phyloP scores from a whole-genome alignment of 1,140 invertebrate species.

The Tetragnatha versicolor region DNA sequence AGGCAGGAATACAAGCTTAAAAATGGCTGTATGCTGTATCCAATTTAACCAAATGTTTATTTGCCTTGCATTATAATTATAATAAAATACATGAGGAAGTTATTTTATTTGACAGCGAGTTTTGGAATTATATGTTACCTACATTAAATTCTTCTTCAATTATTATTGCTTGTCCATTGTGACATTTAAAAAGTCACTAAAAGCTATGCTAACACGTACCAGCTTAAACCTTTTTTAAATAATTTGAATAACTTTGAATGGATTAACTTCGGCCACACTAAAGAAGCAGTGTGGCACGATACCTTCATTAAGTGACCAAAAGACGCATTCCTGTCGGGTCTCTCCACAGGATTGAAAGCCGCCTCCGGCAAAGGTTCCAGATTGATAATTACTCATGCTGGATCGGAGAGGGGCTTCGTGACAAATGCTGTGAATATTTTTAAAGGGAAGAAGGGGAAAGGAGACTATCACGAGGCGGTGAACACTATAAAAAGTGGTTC shows the following conservation, averaged over 20 bases:
- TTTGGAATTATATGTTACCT: not conserved
- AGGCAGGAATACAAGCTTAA: not conserved
- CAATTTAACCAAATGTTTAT: not conserved
- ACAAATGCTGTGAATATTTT: not conserved
- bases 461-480: constrained; percentile 59
- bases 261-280: constrained; percentile 2
- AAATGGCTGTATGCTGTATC: not conserved
- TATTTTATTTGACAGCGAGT: not conserved
- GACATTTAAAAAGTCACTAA: no score
- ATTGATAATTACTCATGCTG: constrained; percentile 1
- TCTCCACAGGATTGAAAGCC: not conserved
- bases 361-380: not conserved
- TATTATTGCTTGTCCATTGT: not conserved
- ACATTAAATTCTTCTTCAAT: not conserved
- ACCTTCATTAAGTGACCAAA: not conserved
- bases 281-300: constrained; percentile 5
- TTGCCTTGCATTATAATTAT: not conserved
- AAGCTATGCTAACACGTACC: no score
- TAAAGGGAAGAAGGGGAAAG: constrained; percentile 10
- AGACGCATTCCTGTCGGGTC: not conserved
- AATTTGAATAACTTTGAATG: no score
- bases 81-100: not conserved
- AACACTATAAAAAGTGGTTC: constrained; percentile 58
- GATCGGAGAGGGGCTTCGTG: not conserved
- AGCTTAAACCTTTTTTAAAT: no score